Percentiles rank a stretch among this genome's conserved stretches.
Conservation (phyloP, 2,113 vertebrate species). For the Sebastes schlegelii region DNA sequence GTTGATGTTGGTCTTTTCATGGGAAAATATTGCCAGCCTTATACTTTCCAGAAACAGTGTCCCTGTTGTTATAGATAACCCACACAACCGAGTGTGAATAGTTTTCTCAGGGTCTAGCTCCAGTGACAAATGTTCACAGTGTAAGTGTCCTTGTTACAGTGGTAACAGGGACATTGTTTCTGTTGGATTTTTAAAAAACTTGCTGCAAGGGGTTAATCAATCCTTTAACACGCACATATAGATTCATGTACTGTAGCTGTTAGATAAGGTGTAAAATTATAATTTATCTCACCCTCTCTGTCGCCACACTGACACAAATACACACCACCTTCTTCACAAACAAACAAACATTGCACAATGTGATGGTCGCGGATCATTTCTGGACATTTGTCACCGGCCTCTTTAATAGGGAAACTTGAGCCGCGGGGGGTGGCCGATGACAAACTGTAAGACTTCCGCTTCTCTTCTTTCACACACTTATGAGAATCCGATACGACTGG, state of each 20-base stretch:
- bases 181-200: not conserved
- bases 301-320: slow-evolving; percentile 7
- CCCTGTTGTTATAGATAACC: not conserved
- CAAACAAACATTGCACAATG: slow-evolving; percentile 42
- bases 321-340: slow-evolving; percentile 22
- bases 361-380: slow-evolving; percentile 2
- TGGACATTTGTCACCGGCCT: slow-evolving; percentile 43
- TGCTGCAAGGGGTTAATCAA: not conserved
- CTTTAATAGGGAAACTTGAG: slow-evolving; percentile 53
- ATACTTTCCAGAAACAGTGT: not conserved
- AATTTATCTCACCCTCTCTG: slow-evolving; percentile 26
- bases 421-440: slow-evolving; percentile 28
- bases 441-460: slow-evolving; percentile 68
- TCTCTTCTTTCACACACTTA: slow-evolving; percentile 78
- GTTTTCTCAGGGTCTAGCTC: not conserved
- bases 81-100: not conserved
- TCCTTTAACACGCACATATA: not conserved
- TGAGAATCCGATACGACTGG: slow-evolving; percentile 73
- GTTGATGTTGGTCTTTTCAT: not conserved
- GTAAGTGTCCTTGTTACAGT: slow-evolving; percentile 12
- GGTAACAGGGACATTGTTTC: slow-evolving; percentile 6
- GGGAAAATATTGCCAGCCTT: not conserved
- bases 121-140: slow-evolving; percentile 4
- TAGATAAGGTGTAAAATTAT: slow-evolving; percentile 25
- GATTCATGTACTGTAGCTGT: slow-evolving; percentile 15